Base-by-base conservation (phyloP, 2,797 vertebrate species). In the Sphenodon punctatus region DNA sequence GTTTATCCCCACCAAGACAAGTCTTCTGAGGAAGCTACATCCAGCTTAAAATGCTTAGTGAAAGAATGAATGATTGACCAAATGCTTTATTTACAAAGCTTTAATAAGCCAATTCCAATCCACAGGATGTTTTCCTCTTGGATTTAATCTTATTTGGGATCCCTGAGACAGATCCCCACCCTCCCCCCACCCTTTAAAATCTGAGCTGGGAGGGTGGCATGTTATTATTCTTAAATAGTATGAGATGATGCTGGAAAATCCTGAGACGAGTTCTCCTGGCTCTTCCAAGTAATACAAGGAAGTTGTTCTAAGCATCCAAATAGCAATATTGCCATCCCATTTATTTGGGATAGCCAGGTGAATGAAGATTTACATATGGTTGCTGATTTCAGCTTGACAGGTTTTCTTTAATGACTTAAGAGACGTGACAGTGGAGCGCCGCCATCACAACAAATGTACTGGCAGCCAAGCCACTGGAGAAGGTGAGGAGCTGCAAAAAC, bases 1-100 rank as follows among this genome's bases (percentile, higher is more conserved):
- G 49, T 79, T 92, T 81, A 91, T 90, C 89, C 46, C 58, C 25
- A 22, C 43, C 49, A 84, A 70, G 58, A 77, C 73, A 90, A 73
- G 71, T 43, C 67, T 53, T 49, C 66, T 71, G 76, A 84, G 63
- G 85, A 43, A 23, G 32, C 61, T 61, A 90, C 75, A 90, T 87
- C 85, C 87, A 89, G 85, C 75, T 93, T 90, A 92, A 85, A 89
- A 88, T 71, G 75, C 41, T 84, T 75, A 84, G 67, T 78, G 56
- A 78, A 88, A 78, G 32, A 58, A 85, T 27, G 84, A 89, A 86
- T 6, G 19, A 72, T 74, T 67, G 79, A 87, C 80, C 88, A 90
- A 91, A 86, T 84, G 72, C 65, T 85, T 65, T 60, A 19, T 63
- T 23, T 58, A 43, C 56, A 80, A 87, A 82, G 30, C 82, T 67